These are phyloP conservation scores for Myotis myotis DNA, from an alignment of 2,797 vertebrate species.

Conservation along the genomic window DNA sequence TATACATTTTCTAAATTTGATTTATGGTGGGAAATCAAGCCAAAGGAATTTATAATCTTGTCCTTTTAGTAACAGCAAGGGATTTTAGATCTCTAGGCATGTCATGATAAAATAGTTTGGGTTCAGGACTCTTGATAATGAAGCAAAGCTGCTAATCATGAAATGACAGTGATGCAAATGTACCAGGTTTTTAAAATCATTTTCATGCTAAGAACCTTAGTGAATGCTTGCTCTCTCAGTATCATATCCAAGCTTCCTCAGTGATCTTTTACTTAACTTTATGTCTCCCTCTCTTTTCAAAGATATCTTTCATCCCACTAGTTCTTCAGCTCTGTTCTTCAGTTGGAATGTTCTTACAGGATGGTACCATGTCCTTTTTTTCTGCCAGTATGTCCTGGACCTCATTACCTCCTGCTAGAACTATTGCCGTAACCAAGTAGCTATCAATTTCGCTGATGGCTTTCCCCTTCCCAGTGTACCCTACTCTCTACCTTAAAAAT, in stretches of 20 bases:
- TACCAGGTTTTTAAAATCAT: background rate
- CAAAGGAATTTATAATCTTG: background rate
- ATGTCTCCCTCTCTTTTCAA: background rate
- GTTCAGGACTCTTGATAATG: conserved; percentile 20
- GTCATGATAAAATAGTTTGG: background rate
- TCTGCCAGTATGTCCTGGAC: background rate
- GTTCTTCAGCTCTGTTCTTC: background rate
- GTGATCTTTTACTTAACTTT: background rate
- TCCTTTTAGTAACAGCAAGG: background rate
- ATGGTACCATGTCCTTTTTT: background rate
- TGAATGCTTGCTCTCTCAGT: background rate
- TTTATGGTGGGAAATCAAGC: conserved; percentile 25
- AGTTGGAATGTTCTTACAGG: background rate
- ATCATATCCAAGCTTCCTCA: background rate
- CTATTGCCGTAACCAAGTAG: background rate
- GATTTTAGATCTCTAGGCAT: background rate
- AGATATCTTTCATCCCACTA: background rate
- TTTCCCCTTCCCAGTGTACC: rapidly evolving
- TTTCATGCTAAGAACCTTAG: background rate
- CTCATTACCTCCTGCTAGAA: background rate
- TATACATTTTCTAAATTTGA: background rate
- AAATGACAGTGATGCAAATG: background rate
- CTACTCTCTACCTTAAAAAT: background rate
- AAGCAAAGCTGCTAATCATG: background rate
- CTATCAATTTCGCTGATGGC: no score